phyloP scores from a whole-genome alignment of 2,113 vertebrate species.

The Seriola aureovittata region DNA sequence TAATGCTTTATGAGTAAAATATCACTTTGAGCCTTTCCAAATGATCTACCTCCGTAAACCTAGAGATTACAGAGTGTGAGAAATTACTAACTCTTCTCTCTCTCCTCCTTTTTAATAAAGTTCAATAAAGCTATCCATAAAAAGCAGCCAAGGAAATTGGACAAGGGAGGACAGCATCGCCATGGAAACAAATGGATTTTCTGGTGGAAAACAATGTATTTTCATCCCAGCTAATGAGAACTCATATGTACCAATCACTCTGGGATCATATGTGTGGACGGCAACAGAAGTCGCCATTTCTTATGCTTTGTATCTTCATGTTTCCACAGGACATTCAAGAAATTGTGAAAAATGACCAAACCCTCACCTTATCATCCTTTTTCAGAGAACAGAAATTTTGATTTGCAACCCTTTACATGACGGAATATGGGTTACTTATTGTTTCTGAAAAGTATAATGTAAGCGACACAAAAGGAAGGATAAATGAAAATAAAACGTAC shows the following conservation, averaged over 20 bases:
- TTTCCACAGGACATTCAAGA: conserved; percentile 6
- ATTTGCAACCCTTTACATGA: background rate
- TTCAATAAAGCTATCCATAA: conserved; percentile 74
- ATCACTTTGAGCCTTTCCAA: conserved; percentile 38
- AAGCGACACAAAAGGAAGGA: background rate
- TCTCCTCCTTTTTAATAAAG: conserved; percentile 52
- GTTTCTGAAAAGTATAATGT: background rate
- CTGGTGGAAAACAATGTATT: conserved; percentile 71
- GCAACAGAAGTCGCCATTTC: conserved; percentile 34
- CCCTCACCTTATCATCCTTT: conserved; percentile 5
- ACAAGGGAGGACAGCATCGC: conserved; percentile 60
- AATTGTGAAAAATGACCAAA: conserved; percentile 34
- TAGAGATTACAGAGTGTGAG: conserved; percentile 26
- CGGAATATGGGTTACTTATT: background rate
- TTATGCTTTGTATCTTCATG: conserved; percentile 50
- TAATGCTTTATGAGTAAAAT: conserved; percentile 32
- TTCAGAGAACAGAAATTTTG: background rate
- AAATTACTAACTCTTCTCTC: conserved; percentile 43
- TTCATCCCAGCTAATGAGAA: conserved; percentile 71
- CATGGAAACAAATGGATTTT: conserved; percentile 80
- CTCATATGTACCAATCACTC: conserved; percentile 52
- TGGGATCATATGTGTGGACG: conserved; percentile 52
- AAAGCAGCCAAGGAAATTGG: conserved; percentile 71
- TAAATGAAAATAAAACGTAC: background rate
- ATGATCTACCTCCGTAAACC: conserved; percentile 29